Evolutionary conservation across 2,888 invertebrate species (phyloP).

Genomic region (Sarcophaga variegata): DNA sequence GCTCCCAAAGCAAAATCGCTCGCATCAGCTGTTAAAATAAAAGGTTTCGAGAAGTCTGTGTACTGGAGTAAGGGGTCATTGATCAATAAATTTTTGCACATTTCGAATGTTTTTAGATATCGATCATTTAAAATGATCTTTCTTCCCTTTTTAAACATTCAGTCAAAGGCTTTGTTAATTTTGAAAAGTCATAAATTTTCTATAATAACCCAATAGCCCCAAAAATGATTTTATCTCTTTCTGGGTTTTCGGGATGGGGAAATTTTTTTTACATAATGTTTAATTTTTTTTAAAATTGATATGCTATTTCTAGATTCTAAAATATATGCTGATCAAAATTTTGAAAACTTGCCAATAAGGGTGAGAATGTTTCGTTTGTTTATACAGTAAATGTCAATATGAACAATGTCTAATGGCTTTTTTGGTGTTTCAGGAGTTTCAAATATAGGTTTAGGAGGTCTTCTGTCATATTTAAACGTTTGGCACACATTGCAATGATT

Average conservation of each 20-base stretch:
- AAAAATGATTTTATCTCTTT: too few relatives aligned
- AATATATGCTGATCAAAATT: conserved; percentile 61
- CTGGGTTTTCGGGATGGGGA: too few relatives aligned
- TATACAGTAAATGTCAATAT: conserved; percentile 65
- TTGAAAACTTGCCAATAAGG: conserved; percentile 59
- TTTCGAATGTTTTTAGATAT: too few relatives aligned
- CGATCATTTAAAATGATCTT: too few relatives aligned
- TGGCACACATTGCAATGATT: conserved; percentile 41
- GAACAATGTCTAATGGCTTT: conserved; percentile 65
- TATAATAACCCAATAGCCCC: too few relatives aligned
- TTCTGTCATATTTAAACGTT: conserved; percentile 62
- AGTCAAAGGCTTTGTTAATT: too few relatives aligned
- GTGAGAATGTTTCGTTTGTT: conserved; percentile 63
- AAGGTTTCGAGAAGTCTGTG: conserved; percentile 59
- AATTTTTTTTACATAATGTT: conserved; percentile 60
- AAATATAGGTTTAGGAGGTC: conserved; percentile 63
- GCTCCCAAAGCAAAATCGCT: conserved; percentile 72
- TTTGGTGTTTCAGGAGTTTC: conserved; percentile 59
- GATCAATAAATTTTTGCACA: too few relatives aligned
- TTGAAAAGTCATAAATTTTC: too few relatives aligned
- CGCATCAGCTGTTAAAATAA: conserved; percentile 76
- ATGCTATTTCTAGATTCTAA: conserved; percentile 63
- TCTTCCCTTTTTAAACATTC: too few relatives aligned
- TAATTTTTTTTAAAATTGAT: conserved; percentile 53
- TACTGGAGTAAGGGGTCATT: conserved; percentile 47